These are phyloP conservation scores for Alectoris magna DNA, from an alignment of 2,797 vertebrate genomes.

Conservation along the genomic window DNA sequence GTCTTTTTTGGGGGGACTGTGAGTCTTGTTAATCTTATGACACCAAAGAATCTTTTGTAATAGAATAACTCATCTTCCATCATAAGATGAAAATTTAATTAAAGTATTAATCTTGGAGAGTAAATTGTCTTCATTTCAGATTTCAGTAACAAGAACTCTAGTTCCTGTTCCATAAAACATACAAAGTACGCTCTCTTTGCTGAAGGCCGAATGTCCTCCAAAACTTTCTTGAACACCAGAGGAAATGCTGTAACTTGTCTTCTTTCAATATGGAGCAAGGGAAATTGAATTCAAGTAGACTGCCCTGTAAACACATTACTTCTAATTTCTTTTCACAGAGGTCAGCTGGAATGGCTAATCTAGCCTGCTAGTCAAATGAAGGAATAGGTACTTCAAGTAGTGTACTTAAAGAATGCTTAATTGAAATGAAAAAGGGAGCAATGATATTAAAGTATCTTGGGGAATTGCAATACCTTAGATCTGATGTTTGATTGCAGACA, in stretches of 20 bases:
- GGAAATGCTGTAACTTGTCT: background rate
- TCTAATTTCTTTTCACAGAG: slow-evolving; percentile 26
- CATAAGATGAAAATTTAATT: slow-evolving; percentile 57
- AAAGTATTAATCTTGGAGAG: slow-evolving; percentile 25
- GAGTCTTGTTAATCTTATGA: slow-evolving; percentile 40
- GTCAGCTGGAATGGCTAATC: slow-evolving; percentile 8
- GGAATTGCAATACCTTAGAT: background rate
- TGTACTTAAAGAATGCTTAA: background rate
- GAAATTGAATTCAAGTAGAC: slow-evolving; percentile 9
- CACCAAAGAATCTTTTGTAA: slow-evolving; percentile 44
- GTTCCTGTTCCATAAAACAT: background rate
- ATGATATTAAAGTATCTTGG: background rate
- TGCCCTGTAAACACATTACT: slow-evolving; percentile 9
- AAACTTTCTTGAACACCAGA: background rate
- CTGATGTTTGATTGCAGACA: background rate
- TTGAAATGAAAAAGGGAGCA: background rate
- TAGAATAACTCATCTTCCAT: slow-evolving; percentile 24
- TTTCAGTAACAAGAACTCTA: slow-evolving; percentile 41
- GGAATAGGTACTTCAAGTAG: background rate
- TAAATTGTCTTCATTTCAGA: slow-evolving; percentile 57
- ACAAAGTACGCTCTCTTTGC: slow-evolving; percentile 1
- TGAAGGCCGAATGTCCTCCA: background rate
- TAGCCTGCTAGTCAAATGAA: background rate
- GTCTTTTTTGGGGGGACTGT: slow-evolving; percentile 6
- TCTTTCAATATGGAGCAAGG: background rate